Conservation (phyloP, 2,113 vertebrate genomes). For the Vimba vimba region DNA sequence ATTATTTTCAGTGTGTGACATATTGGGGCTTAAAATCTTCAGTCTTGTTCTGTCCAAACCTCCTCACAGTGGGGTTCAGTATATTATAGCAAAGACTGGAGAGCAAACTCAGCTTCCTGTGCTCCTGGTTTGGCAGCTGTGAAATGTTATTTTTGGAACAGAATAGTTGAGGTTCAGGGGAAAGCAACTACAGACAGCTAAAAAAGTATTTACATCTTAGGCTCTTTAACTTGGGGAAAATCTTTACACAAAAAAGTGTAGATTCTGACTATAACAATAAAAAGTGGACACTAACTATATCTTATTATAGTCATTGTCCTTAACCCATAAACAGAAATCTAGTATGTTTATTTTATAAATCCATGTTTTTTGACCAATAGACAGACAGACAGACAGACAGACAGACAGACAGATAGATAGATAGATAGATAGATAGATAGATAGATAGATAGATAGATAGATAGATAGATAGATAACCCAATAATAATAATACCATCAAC, state of each 20-base stretch:
- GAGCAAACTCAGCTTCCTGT: slow-evolving; percentile 16
- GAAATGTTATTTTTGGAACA: slow-evolving; percentile 52
- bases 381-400: no score
- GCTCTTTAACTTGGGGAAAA: not conserved
- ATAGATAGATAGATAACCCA: not conserved
- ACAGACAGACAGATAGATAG: no score
- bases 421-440: no score
- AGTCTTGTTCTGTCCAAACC: not conserved
- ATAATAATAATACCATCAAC: not conserved
- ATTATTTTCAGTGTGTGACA: not conserved
- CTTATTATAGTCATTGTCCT: not conserved
- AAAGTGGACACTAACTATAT: not conserved
- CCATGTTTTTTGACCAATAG: no score
- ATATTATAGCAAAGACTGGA: not conserved
- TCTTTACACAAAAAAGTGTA: no score
- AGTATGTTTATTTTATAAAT: no score
- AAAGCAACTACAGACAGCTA: not conserved
- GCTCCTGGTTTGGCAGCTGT: slow-evolving; percentile 49
- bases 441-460: no score
- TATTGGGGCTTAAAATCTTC: not conserved
- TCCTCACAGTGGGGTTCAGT: slow-evolving; percentile 18
- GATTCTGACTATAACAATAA: not conserved
- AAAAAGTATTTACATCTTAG: not conserved
- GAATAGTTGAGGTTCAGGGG: slow-evolving; percentile 27
- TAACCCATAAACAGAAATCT: no score